A percentile compares a stretch with the other conserved stretches of the same genome.
Evolutionary conservation across 2,797 vertebrate species (phyloP).

Genomic region (Hemitrygon akajei): DNA sequence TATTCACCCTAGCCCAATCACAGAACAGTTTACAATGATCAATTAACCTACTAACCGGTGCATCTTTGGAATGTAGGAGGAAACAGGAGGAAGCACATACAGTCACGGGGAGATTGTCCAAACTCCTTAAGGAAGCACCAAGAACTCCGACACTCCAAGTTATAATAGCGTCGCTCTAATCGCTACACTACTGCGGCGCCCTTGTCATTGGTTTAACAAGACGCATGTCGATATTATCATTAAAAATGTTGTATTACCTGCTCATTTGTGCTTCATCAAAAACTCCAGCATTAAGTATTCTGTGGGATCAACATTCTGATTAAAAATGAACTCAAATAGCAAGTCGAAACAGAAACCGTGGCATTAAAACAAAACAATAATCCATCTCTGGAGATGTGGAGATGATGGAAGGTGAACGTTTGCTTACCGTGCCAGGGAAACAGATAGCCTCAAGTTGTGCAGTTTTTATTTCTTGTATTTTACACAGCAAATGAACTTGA

Average conservation of each 20-base stretch:
- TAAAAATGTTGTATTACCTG: neutral
- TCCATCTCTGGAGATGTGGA: conserved; percentile 57
- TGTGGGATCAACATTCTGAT: conserved; percentile 50
- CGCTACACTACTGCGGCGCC: too few species aligned
- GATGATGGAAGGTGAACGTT: conserved; percentile 53
- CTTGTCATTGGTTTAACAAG: conserved; percentile 23
- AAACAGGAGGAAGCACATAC: too few species aligned
- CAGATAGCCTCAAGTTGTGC: conserved; percentile 84
- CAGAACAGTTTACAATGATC: too few species aligned
- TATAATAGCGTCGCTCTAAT: too few species aligned
- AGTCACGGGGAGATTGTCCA: too few species aligned
- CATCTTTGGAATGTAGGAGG: too few species aligned
- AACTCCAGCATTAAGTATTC: conserved; percentile 16
- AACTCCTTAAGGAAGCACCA: too few species aligned
- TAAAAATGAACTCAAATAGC: conserved; percentile 42
- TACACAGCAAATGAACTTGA: conserved; percentile 99
- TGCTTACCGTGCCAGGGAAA: conserved; percentile 73
- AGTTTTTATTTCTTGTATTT: conserved; percentile 96
- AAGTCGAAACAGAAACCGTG: conserved; percentile 40
- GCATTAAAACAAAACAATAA: conserved; percentile 38
- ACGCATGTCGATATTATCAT: neutral
- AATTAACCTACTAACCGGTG: too few species aligned
- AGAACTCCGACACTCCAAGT: too few species aligned
- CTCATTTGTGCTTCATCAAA: conserved; percentile 17
- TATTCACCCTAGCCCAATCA: too few species aligned